Percentiles rank a stretch among this genome's conserved stretches.
Conservation (phyloP, 92 coral and sea anemone species). For the Parazoanthus atlanticus region DNA sequence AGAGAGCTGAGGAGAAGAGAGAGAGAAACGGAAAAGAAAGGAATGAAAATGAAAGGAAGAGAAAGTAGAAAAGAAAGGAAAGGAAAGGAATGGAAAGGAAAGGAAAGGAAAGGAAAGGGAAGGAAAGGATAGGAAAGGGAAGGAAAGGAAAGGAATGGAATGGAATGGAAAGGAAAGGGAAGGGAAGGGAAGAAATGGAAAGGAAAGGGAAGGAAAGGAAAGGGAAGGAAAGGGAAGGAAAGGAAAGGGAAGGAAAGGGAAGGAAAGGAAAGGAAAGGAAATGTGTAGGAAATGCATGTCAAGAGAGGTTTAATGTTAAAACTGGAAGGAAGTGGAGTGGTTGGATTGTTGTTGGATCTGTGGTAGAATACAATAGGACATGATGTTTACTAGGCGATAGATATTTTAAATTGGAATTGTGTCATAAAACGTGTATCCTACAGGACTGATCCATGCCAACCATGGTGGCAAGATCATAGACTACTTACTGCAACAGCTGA, state of each 20-base stretch:
- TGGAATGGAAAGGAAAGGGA: background rate
- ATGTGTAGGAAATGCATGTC: background rate
- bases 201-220: background rate
- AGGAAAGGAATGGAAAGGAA: background rate
- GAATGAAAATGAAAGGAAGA: too few species aligned
- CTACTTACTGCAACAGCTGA: constrained; percentile 86
- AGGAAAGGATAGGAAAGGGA: background rate
- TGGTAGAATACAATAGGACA: background rate
- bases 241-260: too few species aligned
- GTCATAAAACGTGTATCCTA: background rate
- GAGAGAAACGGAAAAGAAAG: background rate
- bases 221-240: background rate
- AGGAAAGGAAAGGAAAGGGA: background rate
- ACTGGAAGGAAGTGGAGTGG: background rate
- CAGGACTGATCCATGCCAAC: constrained; percentile 95
- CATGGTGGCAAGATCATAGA: constrained; percentile 96
- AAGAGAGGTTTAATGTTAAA: too few species aligned
- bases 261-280: background rate
- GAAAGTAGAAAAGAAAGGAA: background rate
- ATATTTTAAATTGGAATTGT: too few species aligned
- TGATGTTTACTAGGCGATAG: background rate
- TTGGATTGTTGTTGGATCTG: too few species aligned
- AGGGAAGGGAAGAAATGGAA: background rate
- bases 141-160: background rate
- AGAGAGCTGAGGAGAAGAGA: background rate